Conservation (phyloP, 2,888 invertebrate genomes). For the Rhopalosiphum nymphaeae region DNA sequence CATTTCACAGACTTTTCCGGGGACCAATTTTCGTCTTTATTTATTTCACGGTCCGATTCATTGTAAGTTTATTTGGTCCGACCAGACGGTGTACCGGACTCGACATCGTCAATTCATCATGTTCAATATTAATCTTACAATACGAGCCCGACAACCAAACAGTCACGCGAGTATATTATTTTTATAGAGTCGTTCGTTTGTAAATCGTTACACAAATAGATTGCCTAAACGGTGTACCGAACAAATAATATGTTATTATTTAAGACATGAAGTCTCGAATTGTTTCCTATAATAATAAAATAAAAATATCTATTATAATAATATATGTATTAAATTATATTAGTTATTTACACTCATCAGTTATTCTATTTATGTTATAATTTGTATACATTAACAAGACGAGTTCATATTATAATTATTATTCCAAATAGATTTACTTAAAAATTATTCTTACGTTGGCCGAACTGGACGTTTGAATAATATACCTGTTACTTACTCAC, state of each 20-base stretch:
- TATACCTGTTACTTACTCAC: neutral
- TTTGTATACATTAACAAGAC: neutral
- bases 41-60: neutral
- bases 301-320: neutral
- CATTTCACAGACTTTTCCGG: neutral
- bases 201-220: neutral
- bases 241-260: neutral
- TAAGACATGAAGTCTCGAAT: neutral
- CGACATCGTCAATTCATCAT: neutral
- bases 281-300: no score
- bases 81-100: neutral
- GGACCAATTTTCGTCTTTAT: neutral
- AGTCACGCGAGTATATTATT: neutral
- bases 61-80: neutral
- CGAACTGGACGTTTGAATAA: neutral
- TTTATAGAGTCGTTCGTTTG: neutral
- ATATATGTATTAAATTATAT: neutral
- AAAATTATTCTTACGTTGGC: neutral
- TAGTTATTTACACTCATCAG: neutral
- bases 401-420: neutral
- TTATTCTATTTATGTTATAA: neutral
- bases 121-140: neutral
- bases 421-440: neutral
- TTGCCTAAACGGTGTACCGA: neutral
- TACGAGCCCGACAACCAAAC: neutral